Evolutionary conservation across 2,797 vertebrate species (phyloP).

Genomic region (Hypotaenidia philippensis): DNA sequence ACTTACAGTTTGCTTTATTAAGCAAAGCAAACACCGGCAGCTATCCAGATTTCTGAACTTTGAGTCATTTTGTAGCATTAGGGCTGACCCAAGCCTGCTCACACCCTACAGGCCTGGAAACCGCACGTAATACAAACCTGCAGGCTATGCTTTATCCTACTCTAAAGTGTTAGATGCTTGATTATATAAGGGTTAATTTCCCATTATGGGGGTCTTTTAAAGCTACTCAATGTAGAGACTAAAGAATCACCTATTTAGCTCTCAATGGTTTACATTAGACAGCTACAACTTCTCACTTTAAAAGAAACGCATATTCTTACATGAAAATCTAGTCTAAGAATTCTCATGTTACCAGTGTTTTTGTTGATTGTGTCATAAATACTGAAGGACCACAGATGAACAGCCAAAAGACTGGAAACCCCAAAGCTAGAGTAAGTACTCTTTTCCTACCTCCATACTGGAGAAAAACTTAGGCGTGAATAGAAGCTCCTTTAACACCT

Average conservation of each 20-base stretch:
- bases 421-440: not conserved
- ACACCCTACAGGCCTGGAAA: not conserved
- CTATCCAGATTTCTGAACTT: conserved; percentile 59
- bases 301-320: not conserved
- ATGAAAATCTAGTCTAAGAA: not conserved
- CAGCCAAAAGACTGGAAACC: not conserved
- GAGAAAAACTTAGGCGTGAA: not conserved
- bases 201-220: not conserved
- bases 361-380: not conserved
- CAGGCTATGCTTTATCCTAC: not conserved
- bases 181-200: conserved; percentile 6
- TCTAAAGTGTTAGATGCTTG: not conserved
- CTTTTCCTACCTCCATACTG: not conserved
- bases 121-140: not conserved
- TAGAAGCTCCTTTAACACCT: not conserved
- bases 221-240: not conserved
- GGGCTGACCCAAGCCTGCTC: not conserved
- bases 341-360: not conserved
- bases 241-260: not conserved
- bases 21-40: conserved; percentile 42
- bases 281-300: conserved; percentile 29
- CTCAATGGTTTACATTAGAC: not conserved
- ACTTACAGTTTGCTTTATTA: conserved; percentile 71
- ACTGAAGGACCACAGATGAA: not conserved
- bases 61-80: conserved; percentile 7